A percentile compares a stretch with the other conserved stretches of the same genome.
Evolutionary conservation across 2,888 invertebrate genomes (phyloP).

Genomic region (Leptinotarsa peninsularis): DNA sequence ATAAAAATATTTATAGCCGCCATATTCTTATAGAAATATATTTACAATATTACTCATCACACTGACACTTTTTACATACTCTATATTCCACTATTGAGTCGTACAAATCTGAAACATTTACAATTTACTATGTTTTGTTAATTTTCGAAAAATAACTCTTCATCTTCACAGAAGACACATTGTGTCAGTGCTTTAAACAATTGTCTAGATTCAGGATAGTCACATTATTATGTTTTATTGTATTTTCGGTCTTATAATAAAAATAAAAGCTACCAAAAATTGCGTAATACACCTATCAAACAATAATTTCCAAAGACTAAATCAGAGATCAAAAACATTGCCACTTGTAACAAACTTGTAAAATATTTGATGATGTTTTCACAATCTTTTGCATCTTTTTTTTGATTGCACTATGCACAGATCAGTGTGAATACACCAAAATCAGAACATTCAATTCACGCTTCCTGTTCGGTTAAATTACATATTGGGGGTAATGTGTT

Average conservation of each 20-base stretch:
- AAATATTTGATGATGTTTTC: conserved; percentile 39
- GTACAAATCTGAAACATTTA: conserved; percentile 24
- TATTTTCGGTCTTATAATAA: conserved; percentile 41
- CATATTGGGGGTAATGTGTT: too few species aligned
- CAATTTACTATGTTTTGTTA: conserved; percentile 37
- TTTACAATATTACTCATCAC: conserved; percentile 60
- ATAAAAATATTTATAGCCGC: conserved; percentile 64
- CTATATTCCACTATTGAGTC: conserved; percentile 36
- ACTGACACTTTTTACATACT: conserved; percentile 58
- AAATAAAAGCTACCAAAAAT: conserved; percentile 51
- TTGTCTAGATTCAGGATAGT: conserved; percentile 46
- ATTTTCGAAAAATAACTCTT: conserved; percentile 44
- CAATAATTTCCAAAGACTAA: conserved; percentile 47
- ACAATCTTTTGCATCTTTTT: conserved; percentile 39
- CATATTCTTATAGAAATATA: conserved; percentile 62
- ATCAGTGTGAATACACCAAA: conserved; percentile 39
- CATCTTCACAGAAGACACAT: conserved; percentile 62
- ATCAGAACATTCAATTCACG: conserved; percentile 34
- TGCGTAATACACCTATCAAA: conserved; percentile 47
- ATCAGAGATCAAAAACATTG: conserved; percentile 66
- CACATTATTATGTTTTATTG: conserved; percentile 41
- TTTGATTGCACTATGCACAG: conserved; percentile 52
- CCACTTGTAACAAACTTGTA: conserved; percentile 59
- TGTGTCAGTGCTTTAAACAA: conserved; percentile 46
- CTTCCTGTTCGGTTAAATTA: not conserved